A percentile compares a stretch with the other conserved stretches of the same genome.
phyloP scores from a whole-genome alignment of 2,797 vertebrate genomes.

The Nannoperca australis region DNA sequence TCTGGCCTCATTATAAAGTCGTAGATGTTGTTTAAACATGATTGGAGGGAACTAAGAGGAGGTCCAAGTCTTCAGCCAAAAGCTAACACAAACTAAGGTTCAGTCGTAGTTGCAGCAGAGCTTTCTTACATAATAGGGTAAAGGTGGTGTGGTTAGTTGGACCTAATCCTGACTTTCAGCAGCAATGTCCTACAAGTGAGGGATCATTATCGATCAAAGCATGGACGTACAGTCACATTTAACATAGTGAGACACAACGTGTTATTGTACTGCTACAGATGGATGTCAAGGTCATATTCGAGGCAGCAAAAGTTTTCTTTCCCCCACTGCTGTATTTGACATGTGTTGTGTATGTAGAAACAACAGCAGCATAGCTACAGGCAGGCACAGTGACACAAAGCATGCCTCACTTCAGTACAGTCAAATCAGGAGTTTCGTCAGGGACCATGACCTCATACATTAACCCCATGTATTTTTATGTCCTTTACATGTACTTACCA shows the following conservation, averaged over 20 bases:
- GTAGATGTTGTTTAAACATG: constrained; percentile 78
- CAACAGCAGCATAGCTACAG: background rate
- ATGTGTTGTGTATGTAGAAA: background rate
- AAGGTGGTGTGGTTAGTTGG: constrained; percentile 13
- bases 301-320: background rate
- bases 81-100: constrained; percentile 29
- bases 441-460: constrained; percentile 1
- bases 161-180: background rate
- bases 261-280: background rate
- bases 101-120: constrained; percentile 10
- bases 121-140: constrained; percentile 7
- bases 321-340: background rate
- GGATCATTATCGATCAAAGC: background rate
- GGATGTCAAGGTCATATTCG: background rate
- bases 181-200: background rate
- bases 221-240: background rate
- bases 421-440: constrained; percentile 2
- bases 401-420: background rate
- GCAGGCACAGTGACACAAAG: background rate
- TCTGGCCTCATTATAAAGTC: constrained; percentile 80
- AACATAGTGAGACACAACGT: background rate
- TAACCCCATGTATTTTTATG: constrained; percentile 12
- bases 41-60: constrained; percentile 52
- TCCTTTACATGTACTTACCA: constrained; percentile 23
- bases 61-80: constrained; percentile 16